A percentile compares a stretch with the other conserved stretches of the same genome.
These are phyloP conservation scores for Drosophila leonis DNA, from an alignment of 2,888 invertebrate species.

Conservation along the genomic window DNA sequence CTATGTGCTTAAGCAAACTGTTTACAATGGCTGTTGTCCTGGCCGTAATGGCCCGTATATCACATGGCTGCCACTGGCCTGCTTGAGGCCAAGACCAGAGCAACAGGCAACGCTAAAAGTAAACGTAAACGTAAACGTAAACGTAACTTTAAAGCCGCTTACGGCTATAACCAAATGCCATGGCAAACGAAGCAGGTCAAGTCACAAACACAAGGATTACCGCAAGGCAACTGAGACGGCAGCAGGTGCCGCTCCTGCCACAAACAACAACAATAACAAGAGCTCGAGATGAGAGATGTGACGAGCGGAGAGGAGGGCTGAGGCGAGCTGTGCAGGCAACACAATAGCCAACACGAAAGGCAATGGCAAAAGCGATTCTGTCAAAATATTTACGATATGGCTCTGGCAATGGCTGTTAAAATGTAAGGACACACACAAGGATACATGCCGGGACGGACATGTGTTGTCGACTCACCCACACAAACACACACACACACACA, in stretches of 20 bases:
- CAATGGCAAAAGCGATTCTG: slow-evolving; percentile 78
- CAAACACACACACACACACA: slow-evolving; percentile 33
- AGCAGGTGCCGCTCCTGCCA: slow-evolving; percentile 51
- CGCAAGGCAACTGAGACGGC: slow-evolving; percentile 45
- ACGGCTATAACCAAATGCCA: slow-evolving; percentile 76
- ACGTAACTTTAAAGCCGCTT: slow-evolving; percentile 76
- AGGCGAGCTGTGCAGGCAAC: slow-evolving; percentile 28
- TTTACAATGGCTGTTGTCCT: slow-evolving; percentile 52
- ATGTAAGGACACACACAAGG: slow-evolving; percentile 49
- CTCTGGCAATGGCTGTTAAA: slow-evolving; percentile 71
- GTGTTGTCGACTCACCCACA: slow-evolving; percentile 48
- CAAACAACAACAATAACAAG: slow-evolving; percentile 49
- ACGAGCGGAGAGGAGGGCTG: background rate
- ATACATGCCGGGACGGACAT: slow-evolving; percentile 30
- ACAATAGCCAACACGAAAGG: slow-evolving; percentile 71
- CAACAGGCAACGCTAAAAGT: slow-evolving; percentile 51
- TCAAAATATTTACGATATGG: slow-evolving; percentile 80
- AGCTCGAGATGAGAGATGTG: slow-evolving; percentile 5
- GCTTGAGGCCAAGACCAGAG: slow-evolving; percentile 50
- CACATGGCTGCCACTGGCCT: slow-evolving; percentile 39
- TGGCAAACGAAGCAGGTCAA: slow-evolving; percentile 79
- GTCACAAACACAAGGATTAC: slow-evolving; percentile 77
- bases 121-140: slow-evolving; percentile 64
- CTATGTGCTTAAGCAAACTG: slow-evolving; percentile 70
- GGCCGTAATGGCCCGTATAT: slow-evolving; percentile 45